phyloP scores from a whole-genome alignment of 2,797 vertebrate species.

The Chaetophractus vellerosus region DNA sequence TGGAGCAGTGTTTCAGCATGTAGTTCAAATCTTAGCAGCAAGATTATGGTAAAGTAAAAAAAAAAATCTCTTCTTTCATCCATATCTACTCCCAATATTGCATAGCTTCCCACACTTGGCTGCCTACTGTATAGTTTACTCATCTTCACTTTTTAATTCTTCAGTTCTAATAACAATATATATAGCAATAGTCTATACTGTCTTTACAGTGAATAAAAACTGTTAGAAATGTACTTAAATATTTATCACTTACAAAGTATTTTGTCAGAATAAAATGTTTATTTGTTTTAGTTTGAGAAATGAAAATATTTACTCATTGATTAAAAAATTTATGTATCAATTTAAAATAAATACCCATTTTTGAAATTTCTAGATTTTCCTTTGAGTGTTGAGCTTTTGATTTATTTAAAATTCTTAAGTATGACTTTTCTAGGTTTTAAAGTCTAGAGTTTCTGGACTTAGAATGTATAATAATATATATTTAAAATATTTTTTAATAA shows the following conservation, averaged over 20 bases:
- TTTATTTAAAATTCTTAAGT: background rate
- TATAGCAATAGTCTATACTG: background rate
- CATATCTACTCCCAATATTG: background rate
- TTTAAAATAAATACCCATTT: background rate
- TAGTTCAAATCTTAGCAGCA: slow-evolving; percentile 3
- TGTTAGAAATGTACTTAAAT: slow-evolving; percentile 17
- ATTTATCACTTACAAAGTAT: background rate
- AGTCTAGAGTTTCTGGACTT: slow-evolving; percentile 19
- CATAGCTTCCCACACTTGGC: slow-evolving; percentile 14
- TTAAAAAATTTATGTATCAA: slow-evolving; percentile 26
- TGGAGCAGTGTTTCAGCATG: background rate
- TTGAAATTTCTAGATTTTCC: slow-evolving; percentile 9
- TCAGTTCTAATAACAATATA: background rate
- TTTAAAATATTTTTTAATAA: slow-evolving; percentile 11
- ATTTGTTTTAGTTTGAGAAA: slow-evolving; percentile 49
- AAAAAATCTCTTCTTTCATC: background rate
- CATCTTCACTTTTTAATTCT: background rate
- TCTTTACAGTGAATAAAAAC: background rate
- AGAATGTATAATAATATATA: background rate
- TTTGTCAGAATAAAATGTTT: slow-evolving; percentile 38
- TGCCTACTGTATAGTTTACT: background rate
- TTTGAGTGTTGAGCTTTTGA: background rate
- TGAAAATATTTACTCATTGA: slow-evolving; percentile 30
- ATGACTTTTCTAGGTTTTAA: slow-evolving; percentile 48
- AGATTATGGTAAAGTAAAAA: slow-evolving; percentile 56